Base-by-base conservation (phyloP, 1,140 invertebrate genomes). In the Platorchestia sp. region DNA sequence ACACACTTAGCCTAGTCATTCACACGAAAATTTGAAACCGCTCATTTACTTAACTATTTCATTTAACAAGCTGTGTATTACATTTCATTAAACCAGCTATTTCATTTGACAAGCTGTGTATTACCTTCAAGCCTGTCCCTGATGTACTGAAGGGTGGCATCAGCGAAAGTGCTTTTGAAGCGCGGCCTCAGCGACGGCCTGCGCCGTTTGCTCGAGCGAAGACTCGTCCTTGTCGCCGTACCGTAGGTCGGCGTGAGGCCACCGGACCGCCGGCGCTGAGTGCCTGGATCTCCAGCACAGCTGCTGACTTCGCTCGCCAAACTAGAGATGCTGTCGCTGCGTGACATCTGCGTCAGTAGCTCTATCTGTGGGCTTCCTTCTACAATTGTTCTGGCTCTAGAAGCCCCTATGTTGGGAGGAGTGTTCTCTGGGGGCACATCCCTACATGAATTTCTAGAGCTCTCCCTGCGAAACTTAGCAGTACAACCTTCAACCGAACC, bases 121-220 rank as follows among this genome's bases (percentile, higher is more conserved):
- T 44, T 45, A 93, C 91, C 91, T 93, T 93, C 91, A n/a, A 93
- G 45, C 40, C 91, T 45, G 91, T 93, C 91, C 44, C 40, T 93
- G 91, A 93, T 93, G 45, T 93, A 93, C 45, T 93, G 91, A 7
- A 93, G 45, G 7, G 91, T 93, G 91, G 45, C 91, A 40, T 93
- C 91, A 47, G 91, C 91, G 45, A 93, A 93, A 36, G 43, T 45
- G 45, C 45, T 45, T 45, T 93, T 93, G 44, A 44, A 93, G 91
- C 91, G 91, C 7, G 91, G 91, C 43, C 27, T 44, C 6, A 93
- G 91, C 10, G 91, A 93, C 6, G 91, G 47, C 43, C 45, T 42
- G 7, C 91, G 91, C 3, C 91, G 6, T 36, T 93, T 93, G 45
- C 91, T 93, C 41, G 91, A 45, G 7, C 91, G 91, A 6, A 27